Evolutionary conservation across 2,797 vertebrate species (phyloP).

Genomic region (Epinephelus malabaricus): DNA sequence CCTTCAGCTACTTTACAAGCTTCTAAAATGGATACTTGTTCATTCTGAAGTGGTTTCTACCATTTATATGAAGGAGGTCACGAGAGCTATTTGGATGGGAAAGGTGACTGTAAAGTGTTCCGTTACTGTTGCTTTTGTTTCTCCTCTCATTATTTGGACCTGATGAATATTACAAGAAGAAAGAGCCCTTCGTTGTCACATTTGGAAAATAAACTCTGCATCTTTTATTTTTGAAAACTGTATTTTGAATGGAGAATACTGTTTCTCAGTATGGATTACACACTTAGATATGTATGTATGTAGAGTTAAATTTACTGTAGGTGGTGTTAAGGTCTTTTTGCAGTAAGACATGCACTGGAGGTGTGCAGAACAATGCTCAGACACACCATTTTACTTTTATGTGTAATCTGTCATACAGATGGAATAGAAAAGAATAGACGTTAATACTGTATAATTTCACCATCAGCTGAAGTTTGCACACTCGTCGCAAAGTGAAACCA

Average conservation of each 20-base stretch:
- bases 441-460: background rate
- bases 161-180: conserved; percentile 1
- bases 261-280: conserved; percentile 10
- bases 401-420: background rate
- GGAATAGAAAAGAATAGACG: conserved; percentile 3
- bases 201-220: background rate
- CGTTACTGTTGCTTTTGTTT: conserved; percentile 29
- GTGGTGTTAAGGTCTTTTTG: background rate
- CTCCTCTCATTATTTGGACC: conserved; percentile 37
- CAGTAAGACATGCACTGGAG: background rate
- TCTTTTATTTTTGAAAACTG: background rate
- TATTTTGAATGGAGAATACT: background rate
- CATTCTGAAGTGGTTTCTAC: conserved; percentile 40
- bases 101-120: conserved; percentile 46
- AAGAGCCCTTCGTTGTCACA: background rate
- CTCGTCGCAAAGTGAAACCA: background rate
- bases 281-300: background rate
- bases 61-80: conserved; percentile 43
- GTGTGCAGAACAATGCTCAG: background rate
- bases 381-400: background rate
- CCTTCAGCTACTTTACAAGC: conserved; percentile 56
- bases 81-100: conserved; percentile 20
- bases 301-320: background rate
- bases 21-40: conserved; percentile 49
- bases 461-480: background rate